Conservation (phyloP, 1,140 invertebrate species). For the Cyrtorhinus lividipennis region DNA sequence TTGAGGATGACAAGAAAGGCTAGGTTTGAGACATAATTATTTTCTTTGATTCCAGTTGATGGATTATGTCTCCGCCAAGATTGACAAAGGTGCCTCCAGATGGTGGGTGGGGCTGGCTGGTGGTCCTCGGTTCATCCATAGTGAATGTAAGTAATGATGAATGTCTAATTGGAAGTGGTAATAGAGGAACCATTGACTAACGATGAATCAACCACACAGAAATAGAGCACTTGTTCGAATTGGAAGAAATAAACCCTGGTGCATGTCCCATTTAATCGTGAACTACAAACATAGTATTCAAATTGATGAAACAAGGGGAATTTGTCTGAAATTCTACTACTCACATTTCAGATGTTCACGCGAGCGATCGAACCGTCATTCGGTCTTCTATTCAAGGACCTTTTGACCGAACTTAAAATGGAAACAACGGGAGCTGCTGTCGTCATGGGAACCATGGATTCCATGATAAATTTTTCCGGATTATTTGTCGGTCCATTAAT, state of each 20-base stretch:
- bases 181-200: background rate
- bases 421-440: constrained; percentile 53
- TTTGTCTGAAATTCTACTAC: background rate
- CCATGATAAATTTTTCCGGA: constrained; percentile 57
- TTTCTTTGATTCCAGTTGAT: background rate
- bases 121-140: constrained; percentile 42
- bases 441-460: constrained; percentile 55
- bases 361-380: constrained; percentile 61
- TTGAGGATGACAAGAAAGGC: no score
- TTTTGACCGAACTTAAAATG: constrained; percentile 44
- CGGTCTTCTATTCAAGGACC: constrained; percentile 55
- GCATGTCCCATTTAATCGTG: no score
- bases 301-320: no score
- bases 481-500: constrained; percentile 42
- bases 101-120: constrained; percentile 52
- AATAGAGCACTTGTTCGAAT: no score
- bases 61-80: background rate
- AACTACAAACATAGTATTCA: no score
- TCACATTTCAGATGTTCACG: constrained; percentile 51
- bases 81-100: constrained; percentile 33
- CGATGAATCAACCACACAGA: no score
- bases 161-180: no score
- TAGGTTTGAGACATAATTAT: no score
- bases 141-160: constrained; percentile 46
- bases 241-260: no score